Conservation (phyloP, 2,888 invertebrate species). For the Sinodicranocentrus sp. region DNA sequence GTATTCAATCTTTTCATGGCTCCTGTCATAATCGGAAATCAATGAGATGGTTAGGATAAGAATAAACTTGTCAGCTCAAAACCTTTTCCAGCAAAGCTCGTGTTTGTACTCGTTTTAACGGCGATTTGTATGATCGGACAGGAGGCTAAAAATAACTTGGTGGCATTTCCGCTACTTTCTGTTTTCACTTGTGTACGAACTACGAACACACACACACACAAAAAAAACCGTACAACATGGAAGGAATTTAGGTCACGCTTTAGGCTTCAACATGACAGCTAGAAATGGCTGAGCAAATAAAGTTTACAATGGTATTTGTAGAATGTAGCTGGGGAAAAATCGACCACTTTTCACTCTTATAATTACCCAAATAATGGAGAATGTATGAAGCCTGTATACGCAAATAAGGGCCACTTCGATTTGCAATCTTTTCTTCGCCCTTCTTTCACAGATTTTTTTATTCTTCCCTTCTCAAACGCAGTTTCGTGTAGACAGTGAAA, state of each 20-base stretch:
- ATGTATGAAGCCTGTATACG: neutral
- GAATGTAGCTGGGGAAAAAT: neutral
- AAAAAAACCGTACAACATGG: neutral
- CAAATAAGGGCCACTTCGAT: no score
- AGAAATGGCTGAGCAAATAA: slow-evolving; percentile 1
- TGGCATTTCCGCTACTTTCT: neutral
- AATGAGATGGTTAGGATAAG: slow-evolving; percentile 44
- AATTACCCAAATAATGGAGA: neutral
- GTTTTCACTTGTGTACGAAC: neutral
- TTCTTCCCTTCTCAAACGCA: neutral
- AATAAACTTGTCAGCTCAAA: neutral
- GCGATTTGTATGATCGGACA: slow-evolving; percentile 31
- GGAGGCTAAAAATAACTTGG: slow-evolving; percentile 30
- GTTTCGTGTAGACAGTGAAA: neutral
- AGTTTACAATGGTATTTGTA: neutral
- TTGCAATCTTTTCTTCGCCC: neutral
- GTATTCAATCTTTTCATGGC: neutral
- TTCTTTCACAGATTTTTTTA: neutral
- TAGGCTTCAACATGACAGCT: neutral
- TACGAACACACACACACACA: neutral
- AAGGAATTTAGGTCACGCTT: neutral
- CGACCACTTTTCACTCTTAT: neutral
- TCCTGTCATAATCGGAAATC: slow-evolving; percentile 51
- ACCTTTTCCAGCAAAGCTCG: neutral
- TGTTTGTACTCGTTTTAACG: neutral